These are phyloP conservation scores for Notarius quadriscutis DNA, from an alignment of 2,113 vertebrate genomes.

Conservation along the genomic window DNA sequence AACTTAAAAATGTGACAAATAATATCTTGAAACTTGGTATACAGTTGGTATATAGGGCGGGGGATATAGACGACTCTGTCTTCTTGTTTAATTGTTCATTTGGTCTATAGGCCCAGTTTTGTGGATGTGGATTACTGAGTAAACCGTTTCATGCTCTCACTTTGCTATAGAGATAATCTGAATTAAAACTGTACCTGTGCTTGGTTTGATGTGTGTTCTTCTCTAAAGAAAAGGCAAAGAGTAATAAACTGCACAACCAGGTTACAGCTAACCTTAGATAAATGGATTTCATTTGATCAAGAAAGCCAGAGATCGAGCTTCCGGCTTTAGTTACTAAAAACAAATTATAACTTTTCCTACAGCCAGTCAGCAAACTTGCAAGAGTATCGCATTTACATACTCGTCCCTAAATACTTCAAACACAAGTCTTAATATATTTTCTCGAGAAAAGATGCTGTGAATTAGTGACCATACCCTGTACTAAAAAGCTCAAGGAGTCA, in stretches of 20 bases:
- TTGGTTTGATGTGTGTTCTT: not conserved
- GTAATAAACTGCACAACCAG: not conserved
- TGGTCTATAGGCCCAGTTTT: not conserved
- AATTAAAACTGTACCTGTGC: not conserved
- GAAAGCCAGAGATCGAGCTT: not conserved
- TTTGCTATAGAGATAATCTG: not conserved
- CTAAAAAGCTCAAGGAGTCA: not conserved
- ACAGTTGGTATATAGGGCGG: too few relatives aligned
- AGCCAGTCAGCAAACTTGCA: not conserved
- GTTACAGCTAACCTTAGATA: not conserved
- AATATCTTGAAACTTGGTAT: too few relatives aligned
- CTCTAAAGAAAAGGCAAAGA: not conserved
- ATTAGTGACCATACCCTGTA: not conserved
- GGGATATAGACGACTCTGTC: too few relatives aligned
- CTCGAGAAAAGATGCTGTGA: too few relatives aligned
- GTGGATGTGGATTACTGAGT: not conserved
- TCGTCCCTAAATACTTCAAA: not conserved
- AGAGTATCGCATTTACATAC: not conserved
- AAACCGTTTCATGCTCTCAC: not conserved
- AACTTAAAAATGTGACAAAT: too few relatives aligned
- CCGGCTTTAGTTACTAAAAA: not conserved
- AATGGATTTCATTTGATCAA: not conserved
- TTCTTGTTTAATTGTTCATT: not conserved
- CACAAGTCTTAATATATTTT: not conserved
- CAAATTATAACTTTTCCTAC: not conserved